Percentiles rank a stretch among this genome's conserved stretches.
phyloP scores from a whole-genome alignment of 2,113 vertebrate species.

The Epinephelus fuscoguttatus region DNA sequence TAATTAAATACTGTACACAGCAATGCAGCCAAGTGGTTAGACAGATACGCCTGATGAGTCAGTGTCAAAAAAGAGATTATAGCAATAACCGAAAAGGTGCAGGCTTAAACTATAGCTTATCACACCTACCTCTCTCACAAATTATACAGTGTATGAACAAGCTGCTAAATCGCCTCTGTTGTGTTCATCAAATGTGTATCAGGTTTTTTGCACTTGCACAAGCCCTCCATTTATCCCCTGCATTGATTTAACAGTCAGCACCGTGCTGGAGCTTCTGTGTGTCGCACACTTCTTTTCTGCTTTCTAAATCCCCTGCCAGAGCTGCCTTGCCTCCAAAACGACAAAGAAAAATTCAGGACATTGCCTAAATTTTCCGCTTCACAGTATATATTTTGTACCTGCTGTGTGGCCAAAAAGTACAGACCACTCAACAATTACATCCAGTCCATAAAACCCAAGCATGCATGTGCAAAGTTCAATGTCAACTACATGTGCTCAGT shows the following conservation, averaged over 20 bases:
- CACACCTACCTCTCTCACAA: background rate
- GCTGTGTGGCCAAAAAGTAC: constrained; percentile 43
- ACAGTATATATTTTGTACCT: constrained; percentile 44
- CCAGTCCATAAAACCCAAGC: constrained; percentile 45
- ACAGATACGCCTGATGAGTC: background rate
- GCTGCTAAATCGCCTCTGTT: background rate
- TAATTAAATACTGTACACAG: background rate
- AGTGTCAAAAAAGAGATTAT: background rate
- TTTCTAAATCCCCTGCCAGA: constrained; percentile 13
- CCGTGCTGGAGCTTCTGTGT: background rate
- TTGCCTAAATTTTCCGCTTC: constrained; percentile 49
- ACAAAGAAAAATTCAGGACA: constrained; percentile 16
- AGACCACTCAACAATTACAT: constrained; percentile 56
- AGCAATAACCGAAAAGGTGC: background rate
- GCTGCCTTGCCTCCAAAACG: constrained; percentile 24
- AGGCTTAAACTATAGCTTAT: background rate
- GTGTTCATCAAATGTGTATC: constrained; percentile 36
- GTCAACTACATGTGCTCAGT: constrained; percentile 23
- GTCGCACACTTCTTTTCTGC: constrained; percentile 8
- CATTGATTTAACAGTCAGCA: constrained; percentile 41
- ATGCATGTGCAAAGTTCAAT: constrained; percentile 48
- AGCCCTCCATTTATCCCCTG: constrained; percentile 19
- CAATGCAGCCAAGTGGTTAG: background rate
- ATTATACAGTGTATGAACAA: background rate
- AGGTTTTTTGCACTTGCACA: constrained; percentile 25